Percentiles rank a stretch among this genome's conserved stretches.
phyloP scores from a whole-genome alignment of 2,113 vertebrate species.

The Anseranas semipalmata region DNA sequence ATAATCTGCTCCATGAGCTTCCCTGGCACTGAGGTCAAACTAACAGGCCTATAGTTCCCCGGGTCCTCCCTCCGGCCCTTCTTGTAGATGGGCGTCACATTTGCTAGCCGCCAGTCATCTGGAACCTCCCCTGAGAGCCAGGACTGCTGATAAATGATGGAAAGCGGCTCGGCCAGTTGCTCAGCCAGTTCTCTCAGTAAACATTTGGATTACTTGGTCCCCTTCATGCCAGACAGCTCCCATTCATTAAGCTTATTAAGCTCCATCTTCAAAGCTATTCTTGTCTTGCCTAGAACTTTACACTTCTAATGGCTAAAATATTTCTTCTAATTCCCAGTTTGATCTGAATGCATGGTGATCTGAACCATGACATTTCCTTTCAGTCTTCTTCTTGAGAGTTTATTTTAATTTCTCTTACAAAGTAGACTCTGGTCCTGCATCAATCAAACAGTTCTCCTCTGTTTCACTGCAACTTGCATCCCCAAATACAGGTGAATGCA shows the following conservation, averaged over 20 bases:
- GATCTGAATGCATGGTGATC: neutral
- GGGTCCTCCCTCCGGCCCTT: no score
- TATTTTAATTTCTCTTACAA: neutral
- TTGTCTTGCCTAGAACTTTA: neutral
- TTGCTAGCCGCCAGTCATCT: no score
- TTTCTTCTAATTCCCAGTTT: neutral
- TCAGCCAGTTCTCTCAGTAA: no score
- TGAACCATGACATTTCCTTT: neutral
- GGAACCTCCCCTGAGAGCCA: no score
- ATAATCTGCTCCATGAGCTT: no score
- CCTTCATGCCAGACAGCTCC: neutral
- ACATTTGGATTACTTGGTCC: no score
- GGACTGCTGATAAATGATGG: no score
- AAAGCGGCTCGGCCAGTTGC: no score
- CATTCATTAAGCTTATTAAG: neutral
- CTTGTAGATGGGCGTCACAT: no score
- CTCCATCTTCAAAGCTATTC: neutral
- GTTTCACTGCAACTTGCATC: neutral
- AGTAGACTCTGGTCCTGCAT: neutral
- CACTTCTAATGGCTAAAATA: neutral
- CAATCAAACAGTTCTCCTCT: neutral
- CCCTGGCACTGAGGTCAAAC: no score
- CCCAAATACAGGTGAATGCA: neutral
- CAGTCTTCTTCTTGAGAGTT: neutral
- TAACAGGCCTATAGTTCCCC: no score